Percentiles rank a stretch among this genome's conserved stretches.
Evolutionary conservation across 1,140 invertebrate genomes (phyloP).

Genomic region (Zaprionus capensis): DNA sequence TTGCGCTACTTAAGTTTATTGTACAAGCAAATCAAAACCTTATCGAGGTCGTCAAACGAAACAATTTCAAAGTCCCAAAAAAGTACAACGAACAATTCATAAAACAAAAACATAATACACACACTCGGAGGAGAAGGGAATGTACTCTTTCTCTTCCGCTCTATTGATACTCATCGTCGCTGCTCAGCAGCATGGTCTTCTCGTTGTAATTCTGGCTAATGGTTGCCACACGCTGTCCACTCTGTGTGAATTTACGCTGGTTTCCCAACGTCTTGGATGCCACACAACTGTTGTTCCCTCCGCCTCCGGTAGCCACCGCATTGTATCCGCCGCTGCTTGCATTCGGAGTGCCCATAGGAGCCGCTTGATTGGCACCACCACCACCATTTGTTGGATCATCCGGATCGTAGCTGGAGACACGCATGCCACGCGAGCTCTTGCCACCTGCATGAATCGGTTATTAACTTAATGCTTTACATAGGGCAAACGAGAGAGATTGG

Average conservation of each 20-base stretch:
- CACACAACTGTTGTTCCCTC: conserved; percentile 62
- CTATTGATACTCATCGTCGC: conserved; percentile 98
- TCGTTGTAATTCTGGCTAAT: conserved; percentile 95
- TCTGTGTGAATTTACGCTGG: conserved; percentile 85
- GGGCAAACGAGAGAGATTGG: not conserved
- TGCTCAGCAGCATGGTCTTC: conserved; percentile 97
- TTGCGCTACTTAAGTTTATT: conserved; percentile 76
- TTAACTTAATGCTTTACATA: conserved; percentile 20
- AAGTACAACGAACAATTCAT: conserved; percentile 47
- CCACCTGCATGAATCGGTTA: conserved; percentile 84
- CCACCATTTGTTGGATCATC: conserved; percentile 86
- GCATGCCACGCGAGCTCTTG: conserved; percentile 88
- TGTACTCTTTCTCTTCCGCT: conserved; percentile 9
- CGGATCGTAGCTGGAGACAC: conserved; percentile 88
- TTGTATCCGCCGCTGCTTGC: conserved; percentile 66
- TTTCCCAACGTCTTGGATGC: conserved; percentile 84
- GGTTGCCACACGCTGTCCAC: conserved; percentile 89
- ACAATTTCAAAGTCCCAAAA: conserved; percentile 49
- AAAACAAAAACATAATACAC: conserved; percentile 39
- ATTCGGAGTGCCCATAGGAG: conserved; percentile 21
- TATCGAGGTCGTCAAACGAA: conserved; percentile 29
- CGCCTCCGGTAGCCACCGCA: conserved; percentile 75
- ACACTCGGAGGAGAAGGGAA: conserved; percentile 12
- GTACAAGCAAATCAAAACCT: conserved; percentile 67
- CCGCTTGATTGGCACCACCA: conserved; percentile 66